Evolutionary conservation across 1,140 invertebrate genomes (phyloP), one percentile per base, ranked within the genome.

Genomic region (Teleopsis dalmanni): DNA sequence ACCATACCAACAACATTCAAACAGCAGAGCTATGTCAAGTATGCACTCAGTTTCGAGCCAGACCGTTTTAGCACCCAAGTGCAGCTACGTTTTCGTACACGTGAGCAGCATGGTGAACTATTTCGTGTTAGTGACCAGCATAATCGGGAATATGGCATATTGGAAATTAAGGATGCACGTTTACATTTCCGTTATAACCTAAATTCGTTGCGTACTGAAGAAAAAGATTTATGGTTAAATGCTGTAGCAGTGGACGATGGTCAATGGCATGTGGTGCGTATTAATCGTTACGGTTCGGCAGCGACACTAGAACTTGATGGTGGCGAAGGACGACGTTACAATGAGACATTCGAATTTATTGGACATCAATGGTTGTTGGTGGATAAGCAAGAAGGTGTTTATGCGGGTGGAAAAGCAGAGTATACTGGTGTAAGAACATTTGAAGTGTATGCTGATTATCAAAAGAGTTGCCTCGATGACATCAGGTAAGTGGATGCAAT

Each of bases 361-460:
- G 90, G 91, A 1, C 91, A 95, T 66, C 91, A 95, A 58, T 89
- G 90, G 84, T 74, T 95, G 47, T 67, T 91, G 40, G 91, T 95
- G 21, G 91, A 95, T 60, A 95, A 94, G 59, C 90, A 95, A 63
- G 90, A 94, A 71, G 91, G 91, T 8, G 90, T 96, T 22, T 94
- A 93, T 62, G 91, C 91, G 2, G 92, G 92, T 46, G 92, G 92
- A 7, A 95, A 95, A 73, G 92, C 91, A 4, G 91, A 95, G 64
- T 95, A 95, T 61, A 92, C 91, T 18, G 91, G 91, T 21, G 87
- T 92, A 1, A 72, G 88, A 42, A 92, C 89, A 1, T 93, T 92
- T 67, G 90, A 94, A 74, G 91, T 95, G 6, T 93, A 93, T 63
- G 86, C 89, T n/a, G 92, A 95, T 70, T 95, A 90, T 71, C 88